phyloP scores from a whole-genome alignment of 1,140 invertebrate genomes.

The Halyomorpha halys region DNA sequence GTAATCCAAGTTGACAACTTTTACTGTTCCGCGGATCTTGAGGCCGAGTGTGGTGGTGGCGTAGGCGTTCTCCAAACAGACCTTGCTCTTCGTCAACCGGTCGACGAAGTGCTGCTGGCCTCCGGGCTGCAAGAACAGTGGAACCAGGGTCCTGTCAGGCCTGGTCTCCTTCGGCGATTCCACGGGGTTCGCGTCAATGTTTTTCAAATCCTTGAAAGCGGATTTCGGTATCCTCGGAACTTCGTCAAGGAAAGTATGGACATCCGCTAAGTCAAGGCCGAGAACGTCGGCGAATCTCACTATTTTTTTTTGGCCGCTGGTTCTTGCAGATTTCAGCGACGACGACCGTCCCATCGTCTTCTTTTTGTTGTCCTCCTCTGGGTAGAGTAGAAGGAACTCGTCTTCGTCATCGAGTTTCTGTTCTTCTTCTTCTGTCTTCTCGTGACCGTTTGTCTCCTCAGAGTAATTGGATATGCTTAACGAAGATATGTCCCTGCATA shows the following conservation, averaged over 20 bases:
- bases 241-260: constrained; percentile 80
- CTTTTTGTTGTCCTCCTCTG: constrained; percentile 10
- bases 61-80: constrained; percentile 75
- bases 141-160: constrained; percentile 41
- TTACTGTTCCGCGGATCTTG: constrained; percentile 72
- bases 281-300: constrained; percentile 90
- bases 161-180: constrained; percentile 31
- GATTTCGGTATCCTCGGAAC: constrained; percentile 78
- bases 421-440: neutral
- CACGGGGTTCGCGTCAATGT: constrained; percentile 33
- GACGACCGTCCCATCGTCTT: neutral
- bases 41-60: constrained; percentile 57
- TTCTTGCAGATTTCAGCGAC: neutral
- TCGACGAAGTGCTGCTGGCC: constrained; percentile 66
- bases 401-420: neutral
- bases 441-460: no score
- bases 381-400: constrained; percentile 17
- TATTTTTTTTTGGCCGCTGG: constrained; percentile 64
- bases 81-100: constrained; percentile 54
- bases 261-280: constrained; percentile 82
- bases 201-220: constrained; percentile 61
- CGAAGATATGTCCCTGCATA: constrained; percentile 3
- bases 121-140: constrained; percentile 75
- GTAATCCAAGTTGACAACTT: constrained; percentile 83
- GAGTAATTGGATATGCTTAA: neutral